A percentile compares a stretch with the other conserved stretches of the same genome.
These are phyloP conservation scores for Thalpophila matura DNA, from an alignment of 2,888 invertebrate species.

Conservation along the genomic window DNA sequence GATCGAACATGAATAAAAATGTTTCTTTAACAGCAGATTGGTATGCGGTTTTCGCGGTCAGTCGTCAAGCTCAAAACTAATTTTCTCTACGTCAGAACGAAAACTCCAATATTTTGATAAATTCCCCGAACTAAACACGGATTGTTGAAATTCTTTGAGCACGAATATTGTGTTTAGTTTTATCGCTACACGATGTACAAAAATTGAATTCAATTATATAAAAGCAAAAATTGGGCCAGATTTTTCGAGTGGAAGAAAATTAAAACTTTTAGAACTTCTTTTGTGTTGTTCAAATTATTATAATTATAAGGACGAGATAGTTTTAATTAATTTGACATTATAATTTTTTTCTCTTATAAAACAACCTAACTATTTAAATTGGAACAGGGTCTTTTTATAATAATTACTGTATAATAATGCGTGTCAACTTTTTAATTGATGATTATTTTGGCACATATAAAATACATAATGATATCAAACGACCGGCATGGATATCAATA, in stretches of 20 bases:
- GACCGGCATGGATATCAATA: not conserved
- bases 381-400: not conserved
- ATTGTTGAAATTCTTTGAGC: not conserved
- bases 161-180: not conserved
- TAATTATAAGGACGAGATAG: not conserved
- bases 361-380: not conserved
- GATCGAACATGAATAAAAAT: conserved; percentile 35
- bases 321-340: conserved; percentile 25
- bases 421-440: too few species aligned
- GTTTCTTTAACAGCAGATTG: conserved; percentile 72
- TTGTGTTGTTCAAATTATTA: conserved; percentile 9
- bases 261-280: conserved; percentile 1
- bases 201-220: not conserved
- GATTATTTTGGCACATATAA: too few species aligned
- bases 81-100: conserved; percentile 82
- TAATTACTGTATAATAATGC: too few species aligned
- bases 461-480: too few species aligned
- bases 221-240: not conserved
- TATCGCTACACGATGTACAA: too few species aligned
- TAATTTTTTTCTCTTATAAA: not conserved
- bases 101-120: conserved; percentile 72
- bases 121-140: conserved; percentile 66
- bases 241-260: not conserved
- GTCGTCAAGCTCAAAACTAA: conserved; percentile 82
- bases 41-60: conserved; percentile 77